phyloP scores from a whole-genome alignment of 1,140 invertebrate species.

The Propsilocerus akamusi region DNA sequence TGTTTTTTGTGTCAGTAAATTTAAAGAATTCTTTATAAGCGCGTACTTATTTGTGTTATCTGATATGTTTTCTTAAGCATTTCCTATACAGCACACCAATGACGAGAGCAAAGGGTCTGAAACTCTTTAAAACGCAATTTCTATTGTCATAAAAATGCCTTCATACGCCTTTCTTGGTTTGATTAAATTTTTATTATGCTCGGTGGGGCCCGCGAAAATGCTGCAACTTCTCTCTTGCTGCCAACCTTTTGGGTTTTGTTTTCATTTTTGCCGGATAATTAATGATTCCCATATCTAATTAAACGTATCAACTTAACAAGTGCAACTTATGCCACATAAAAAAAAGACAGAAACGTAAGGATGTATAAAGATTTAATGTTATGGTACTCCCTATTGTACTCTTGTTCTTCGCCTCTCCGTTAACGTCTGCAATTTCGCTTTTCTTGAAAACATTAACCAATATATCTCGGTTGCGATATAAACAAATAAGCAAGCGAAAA shows the following conservation, averaged over 20 bases:
- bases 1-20: constrained; percentile 2
- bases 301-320: constrained; percentile 1
- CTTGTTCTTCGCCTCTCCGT: neutral
- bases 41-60: constrained; percentile 1
- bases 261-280: neutral
- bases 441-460: constrained; percentile 1
- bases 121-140: too few species aligned
- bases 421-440: neutral
- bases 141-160: too few species aligned
- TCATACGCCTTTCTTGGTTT: too few species aligned
- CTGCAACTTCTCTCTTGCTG: too few species aligned
- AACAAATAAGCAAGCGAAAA: constrained; percentile 1
- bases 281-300: constrained; percentile 2
- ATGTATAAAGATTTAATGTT: constrained; percentile 1
- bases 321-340: constrained; percentile 1
- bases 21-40: constrained; percentile 3
- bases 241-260: neutral
- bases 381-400: neutral
- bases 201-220: neutral
- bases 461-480: neutral
- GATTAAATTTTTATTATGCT: too few species aligned
- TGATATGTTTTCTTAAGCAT: neutral
- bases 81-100: too few species aligned
- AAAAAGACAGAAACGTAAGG: neutral
- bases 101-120: too few species aligned